A percentile compares a stretch with the other conserved stretches of the same genome.
Conservation (phyloP, 2,113 vertebrate genomes). For the Hiodon alosoides region DNA sequence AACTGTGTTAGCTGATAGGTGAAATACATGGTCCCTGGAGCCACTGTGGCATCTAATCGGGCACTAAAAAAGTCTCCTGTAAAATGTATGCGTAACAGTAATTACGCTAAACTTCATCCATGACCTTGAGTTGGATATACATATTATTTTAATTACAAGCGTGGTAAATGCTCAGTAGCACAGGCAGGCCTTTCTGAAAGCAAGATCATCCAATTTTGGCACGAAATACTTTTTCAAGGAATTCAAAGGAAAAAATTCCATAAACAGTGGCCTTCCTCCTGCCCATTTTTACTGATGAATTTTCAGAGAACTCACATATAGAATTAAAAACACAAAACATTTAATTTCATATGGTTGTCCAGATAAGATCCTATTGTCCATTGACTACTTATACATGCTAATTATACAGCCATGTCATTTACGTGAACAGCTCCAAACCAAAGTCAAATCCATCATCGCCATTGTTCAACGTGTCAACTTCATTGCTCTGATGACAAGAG, state of each 20-base stretch:
- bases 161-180: too few species aligned
- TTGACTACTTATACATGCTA: background rate
- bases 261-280: background rate
- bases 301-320: background rate
- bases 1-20: too few species aligned
- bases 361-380: background rate
- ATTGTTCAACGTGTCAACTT: slow-evolving; percentile 10
- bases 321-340: background rate
- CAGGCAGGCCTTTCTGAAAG: too few species aligned
- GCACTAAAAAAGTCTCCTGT: background rate
- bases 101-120: too few species aligned
- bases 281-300: background rate
- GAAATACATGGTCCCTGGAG: too few species aligned
- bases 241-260: background rate
- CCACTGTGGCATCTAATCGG: background rate
- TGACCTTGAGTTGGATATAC: too few species aligned
- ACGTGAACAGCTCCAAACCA: slow-evolving; percentile 22
- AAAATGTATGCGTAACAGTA: too few species aligned
- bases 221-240: background rate
- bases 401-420: background rate
- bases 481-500: background rate
- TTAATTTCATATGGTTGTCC: background rate
- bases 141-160: too few species aligned
- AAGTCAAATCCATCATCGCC: slow-evolving; percentile 18
- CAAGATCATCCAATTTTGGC: too few species aligned